Evolutionary conservation across 1,140 invertebrate genomes (phyloP).

Genomic region (Leptopilina clavipes): DNA sequence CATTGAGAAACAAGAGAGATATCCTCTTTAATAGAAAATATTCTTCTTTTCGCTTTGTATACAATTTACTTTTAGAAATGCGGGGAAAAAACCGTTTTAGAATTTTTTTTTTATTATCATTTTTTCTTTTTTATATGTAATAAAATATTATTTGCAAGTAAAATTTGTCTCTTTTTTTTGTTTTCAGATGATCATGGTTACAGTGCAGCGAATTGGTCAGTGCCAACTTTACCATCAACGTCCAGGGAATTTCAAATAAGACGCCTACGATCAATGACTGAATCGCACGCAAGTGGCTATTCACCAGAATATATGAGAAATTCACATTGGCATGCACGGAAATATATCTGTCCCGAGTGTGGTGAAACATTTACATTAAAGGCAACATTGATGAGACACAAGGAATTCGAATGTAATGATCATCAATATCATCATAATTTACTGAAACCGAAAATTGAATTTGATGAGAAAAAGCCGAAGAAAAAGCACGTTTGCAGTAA

Average conservation of each 20-base stretch:
- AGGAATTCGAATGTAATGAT: constrained; percentile 69
- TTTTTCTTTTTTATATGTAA: too few species aligned
- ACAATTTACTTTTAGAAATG: too few species aligned
- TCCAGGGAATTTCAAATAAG: constrained; percentile 53
- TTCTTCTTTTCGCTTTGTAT: too few species aligned
- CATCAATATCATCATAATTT: constrained; percentile 35
- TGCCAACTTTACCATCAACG: constrained; percentile 55
- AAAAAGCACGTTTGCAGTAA: constrained; percentile 71
- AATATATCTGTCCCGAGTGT: constrained; percentile 69
- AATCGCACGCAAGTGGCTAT: neutral
- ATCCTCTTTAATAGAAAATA: too few species aligned
- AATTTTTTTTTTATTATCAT: too few species aligned
- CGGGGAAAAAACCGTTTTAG: too few species aligned
- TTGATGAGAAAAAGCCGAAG: constrained; percentile 49
- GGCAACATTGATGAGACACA: constrained; percentile 71
- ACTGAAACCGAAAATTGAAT: neutral
- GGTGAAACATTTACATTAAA: constrained; percentile 68
- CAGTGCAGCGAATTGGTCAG: constrained; percentile 62
- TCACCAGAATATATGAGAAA: constrained; percentile 30
- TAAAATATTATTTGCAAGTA: neutral
- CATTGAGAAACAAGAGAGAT: too few species aligned
- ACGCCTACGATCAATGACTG: constrained; percentile 58
- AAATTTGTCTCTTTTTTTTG: constrained; percentile 43
- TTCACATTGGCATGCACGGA: constrained; percentile 48
- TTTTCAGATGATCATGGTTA: constrained; percentile 58